Evolutionary conservation across 1,140 invertebrate genomes (phyloP), one percentile per base, ranked within the genome.

Genomic region (Drosophila biarmipes): DNA sequence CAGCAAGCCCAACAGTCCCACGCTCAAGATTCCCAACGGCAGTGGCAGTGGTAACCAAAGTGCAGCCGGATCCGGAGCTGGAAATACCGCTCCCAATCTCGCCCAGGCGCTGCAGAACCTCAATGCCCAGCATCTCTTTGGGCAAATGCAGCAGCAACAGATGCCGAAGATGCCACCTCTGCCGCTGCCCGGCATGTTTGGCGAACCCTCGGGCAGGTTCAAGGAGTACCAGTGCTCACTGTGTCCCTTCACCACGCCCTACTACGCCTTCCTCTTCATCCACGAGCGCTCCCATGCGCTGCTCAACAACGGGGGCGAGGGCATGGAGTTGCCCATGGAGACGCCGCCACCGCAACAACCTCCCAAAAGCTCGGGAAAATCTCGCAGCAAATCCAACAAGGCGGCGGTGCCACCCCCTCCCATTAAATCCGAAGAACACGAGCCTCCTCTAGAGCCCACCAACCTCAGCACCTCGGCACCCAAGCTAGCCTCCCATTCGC

Each of bases 201-300:
- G 94, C 0, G 84, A 82, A 27, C 78, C 80, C 42, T 67, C 92
- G 91, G 69, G 91, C 78, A 51, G 86, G 78, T 62, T 92, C 45
- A 97, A 97, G 91, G 95, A 95, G 27, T 98, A 98, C 92, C 95
- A 96, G 46, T 98, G 98, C 92, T 96, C 96, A 1, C 95, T 96
- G 80, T 98, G 98, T 84, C 95, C 96, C 42, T 98, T 98, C 91
- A 95, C 96, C n/a, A 98, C 97, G 15, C 95, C 96, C 55, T 96
- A 97, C 78, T 93, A 98, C 58, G 97, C 97, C 24, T 97, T 98
- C 87, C 93, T 98, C 57, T 97, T 97, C 91, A 95, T 97, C 24
- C 97, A 98, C 93, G 97, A 98, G 89, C 95, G 96, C 75, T 96
- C 96, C 14, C 97, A 98, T 90, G 71, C 92, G 12, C 72, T 90